phyloP scores from a whole-genome alignment of 1,140 invertebrate genomes.

The Bombus ignitus region DNA sequence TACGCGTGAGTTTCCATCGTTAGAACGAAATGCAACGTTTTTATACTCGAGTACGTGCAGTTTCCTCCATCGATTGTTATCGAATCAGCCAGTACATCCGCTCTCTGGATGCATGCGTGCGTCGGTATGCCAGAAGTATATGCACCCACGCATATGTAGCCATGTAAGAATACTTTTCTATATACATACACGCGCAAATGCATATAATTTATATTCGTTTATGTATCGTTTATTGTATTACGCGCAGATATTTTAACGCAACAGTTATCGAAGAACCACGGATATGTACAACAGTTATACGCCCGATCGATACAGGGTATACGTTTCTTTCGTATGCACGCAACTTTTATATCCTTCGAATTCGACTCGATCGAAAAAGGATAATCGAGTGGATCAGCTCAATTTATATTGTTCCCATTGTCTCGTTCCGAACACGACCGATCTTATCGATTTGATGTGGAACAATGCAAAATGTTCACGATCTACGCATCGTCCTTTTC shows the following conservation, averaged over 20 bases:
- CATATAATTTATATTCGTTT: conserved; percentile 23
- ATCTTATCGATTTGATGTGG: background rate
- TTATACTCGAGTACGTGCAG: too few species aligned
- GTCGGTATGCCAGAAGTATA: background rate
- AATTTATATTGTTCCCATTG: background rate
- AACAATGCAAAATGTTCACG: background rate
- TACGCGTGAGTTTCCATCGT: background rate
- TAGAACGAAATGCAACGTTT: background rate
- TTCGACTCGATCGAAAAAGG: conserved; percentile 32
- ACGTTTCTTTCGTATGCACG: conserved; percentile 4
- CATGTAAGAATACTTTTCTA: background rate
- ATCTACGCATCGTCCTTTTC: background rate
- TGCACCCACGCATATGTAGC: background rate
- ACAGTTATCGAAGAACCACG: conserved; percentile 60
- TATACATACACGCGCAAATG: conserved; percentile 17
- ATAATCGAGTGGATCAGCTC: conserved; percentile 14
- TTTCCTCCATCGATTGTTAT: background rate
- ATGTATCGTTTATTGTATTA: conserved; percentile 11
- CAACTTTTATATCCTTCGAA: background rate
- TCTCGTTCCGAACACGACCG: too few species aligned
- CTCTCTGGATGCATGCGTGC: background rate
- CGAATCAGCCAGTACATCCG: background rate
- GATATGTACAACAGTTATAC: conserved; percentile 70
- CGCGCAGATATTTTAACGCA: conserved; percentile 46
- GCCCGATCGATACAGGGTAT: conserved; percentile 36